A percentile compares a stretch with the other conserved stretches of the same genome.
Evolutionary conservation across 2,797 vertebrate species (phyloP).

Genomic region (Holocentrus rufus): DNA sequence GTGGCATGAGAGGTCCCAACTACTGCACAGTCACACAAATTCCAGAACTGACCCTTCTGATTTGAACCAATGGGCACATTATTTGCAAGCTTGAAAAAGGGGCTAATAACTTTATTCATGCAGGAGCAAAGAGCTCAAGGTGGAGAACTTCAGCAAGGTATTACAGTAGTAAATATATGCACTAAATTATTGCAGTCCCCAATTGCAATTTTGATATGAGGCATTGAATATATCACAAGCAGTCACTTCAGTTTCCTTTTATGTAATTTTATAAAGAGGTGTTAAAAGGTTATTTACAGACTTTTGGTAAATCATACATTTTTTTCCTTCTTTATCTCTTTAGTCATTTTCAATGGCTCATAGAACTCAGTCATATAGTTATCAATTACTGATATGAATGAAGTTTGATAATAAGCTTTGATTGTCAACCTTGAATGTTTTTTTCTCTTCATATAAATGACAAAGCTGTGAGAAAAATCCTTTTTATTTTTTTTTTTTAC

Average conservation of each 20-base stretch:
- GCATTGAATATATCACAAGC: conserved; percentile 17
- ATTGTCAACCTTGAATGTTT: conserved; percentile 79
- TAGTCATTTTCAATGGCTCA: conserved; percentile 47
- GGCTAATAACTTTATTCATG: conserved; percentile 55
- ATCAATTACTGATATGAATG: conserved; percentile 40
- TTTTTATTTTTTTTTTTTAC: not conserved
- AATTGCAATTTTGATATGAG: conserved; percentile 23
- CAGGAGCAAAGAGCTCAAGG: conserved; percentile 57
- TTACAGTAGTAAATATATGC: conserved; percentile 16
- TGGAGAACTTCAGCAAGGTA: conserved; percentile 34
- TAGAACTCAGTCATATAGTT: conserved; percentile 27
- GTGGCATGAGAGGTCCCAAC: conserved; percentile 39
- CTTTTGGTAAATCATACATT: conserved; percentile 50
- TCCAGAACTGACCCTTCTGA: conserved; percentile 18
- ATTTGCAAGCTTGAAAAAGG: conserved; percentile 48
- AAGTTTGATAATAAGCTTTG: conserved; percentile 69
- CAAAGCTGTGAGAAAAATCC: conserved; percentile 24
- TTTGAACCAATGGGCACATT: conserved; percentile 26
- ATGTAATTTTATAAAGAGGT: conserved; percentile 34
- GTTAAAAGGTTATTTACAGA: conserved; percentile 56
- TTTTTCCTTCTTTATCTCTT: conserved; percentile 31
- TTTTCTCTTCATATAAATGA: conserved; percentile 14
- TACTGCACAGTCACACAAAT: conserved; percentile 19
- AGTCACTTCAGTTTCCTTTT: conserved; percentile 27
- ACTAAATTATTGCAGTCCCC: conserved; percentile 48